Conservation (phyloP, 2,113 vertebrate species). For the Arothron firmamentum region DNA sequence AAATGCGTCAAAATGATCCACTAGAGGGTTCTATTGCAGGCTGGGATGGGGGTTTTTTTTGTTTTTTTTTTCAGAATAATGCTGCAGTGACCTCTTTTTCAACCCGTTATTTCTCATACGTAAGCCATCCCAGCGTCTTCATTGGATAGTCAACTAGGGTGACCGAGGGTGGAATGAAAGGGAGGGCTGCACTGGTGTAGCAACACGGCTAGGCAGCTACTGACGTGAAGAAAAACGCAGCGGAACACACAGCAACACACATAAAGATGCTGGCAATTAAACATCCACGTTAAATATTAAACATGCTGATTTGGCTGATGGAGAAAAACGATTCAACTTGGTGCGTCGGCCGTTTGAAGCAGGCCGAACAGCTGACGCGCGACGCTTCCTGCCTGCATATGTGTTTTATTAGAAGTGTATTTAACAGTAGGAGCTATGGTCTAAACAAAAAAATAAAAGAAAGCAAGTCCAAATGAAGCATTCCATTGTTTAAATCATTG, state of each 20-base stretch:
- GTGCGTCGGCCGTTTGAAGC: too few relatives aligned
- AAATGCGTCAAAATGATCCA: slow-evolving; percentile 48
- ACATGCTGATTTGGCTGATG: too few relatives aligned
- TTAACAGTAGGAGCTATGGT: too few relatives aligned
- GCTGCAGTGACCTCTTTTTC: slow-evolving; percentile 74
- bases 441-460: too few relatives aligned
- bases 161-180: slow-evolving; percentile 57
- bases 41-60: slow-evolving; percentile 41
- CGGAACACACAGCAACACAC: not conserved
- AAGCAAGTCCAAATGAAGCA: too few relatives aligned
- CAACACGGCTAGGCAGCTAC: slow-evolving; percentile 12
- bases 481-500: too few relatives aligned
- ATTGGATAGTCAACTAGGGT: slow-evolving; percentile 65
- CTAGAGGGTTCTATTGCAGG: slow-evolving; percentile 42
- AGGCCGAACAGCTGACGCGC: too few relatives aligned
- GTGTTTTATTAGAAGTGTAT: too few relatives aligned
- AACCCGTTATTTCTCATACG: slow-evolving; percentile 72
- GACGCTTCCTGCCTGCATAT: too few relatives aligned
- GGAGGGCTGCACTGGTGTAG: not conserved
- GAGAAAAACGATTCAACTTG: too few relatives aligned
- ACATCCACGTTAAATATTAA: too few relatives aligned
- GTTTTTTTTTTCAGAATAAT: slow-evolving; percentile 53
- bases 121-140: slow-evolving; percentile 44
- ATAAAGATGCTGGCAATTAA: not conserved
- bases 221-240: slow-evolving; percentile 11